A percentile compares a stretch with the other conserved stretches of the same genome.
These are phyloP conservation scores for Oryzias celebensis DNA, from an alignment of 2,113 vertebrate genomes.

Conservation along the genomic window DNA sequence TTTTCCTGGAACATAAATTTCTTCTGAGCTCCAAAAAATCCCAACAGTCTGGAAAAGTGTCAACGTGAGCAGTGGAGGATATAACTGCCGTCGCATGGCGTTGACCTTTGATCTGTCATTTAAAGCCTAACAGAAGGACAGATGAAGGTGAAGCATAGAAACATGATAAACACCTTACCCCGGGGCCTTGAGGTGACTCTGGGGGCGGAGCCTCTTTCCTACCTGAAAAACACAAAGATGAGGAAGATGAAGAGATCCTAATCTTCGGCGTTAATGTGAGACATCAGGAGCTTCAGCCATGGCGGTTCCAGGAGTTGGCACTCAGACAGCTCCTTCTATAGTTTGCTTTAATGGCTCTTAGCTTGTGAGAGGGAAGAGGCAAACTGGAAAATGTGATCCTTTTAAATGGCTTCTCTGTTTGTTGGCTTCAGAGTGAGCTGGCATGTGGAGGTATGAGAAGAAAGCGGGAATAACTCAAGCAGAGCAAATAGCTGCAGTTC, in stretches of 20 bases:
- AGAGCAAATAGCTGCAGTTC: conserved; percentile 16
- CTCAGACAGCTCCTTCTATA: conserved; percentile 13
- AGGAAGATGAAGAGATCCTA: neutral
- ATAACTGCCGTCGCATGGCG: too few species aligned
- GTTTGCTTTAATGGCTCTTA: conserved; percentile 21
- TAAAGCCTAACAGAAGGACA: too few species aligned
- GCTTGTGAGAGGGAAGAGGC: neutral
- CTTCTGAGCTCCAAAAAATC: too few species aligned
- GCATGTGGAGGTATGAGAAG: conserved; percentile 12
- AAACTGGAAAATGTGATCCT: conserved; percentile 17
- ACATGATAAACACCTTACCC: conserved; percentile 77
- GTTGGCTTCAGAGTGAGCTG: conserved; percentile 31
- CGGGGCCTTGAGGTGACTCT: conserved; percentile 78
- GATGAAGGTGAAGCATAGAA: too few species aligned
- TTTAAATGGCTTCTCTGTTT: conserved; percentile 15
- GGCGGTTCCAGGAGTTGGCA: too few species aligned
- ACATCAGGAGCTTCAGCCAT: too few species aligned
- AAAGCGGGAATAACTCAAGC: conserved; percentile 6
- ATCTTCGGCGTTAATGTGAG: too few species aligned
- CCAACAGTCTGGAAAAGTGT: too few species aligned
- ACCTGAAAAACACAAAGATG: conserved; percentile 53
- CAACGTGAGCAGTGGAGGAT: too few species aligned
- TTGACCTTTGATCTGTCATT: too few species aligned
- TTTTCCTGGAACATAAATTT: too few species aligned
- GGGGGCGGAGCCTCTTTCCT: conserved; percentile 52